Conservation (phyloP, 2,113 vertebrate genomes). For the Solea senegalensis region DNA sequence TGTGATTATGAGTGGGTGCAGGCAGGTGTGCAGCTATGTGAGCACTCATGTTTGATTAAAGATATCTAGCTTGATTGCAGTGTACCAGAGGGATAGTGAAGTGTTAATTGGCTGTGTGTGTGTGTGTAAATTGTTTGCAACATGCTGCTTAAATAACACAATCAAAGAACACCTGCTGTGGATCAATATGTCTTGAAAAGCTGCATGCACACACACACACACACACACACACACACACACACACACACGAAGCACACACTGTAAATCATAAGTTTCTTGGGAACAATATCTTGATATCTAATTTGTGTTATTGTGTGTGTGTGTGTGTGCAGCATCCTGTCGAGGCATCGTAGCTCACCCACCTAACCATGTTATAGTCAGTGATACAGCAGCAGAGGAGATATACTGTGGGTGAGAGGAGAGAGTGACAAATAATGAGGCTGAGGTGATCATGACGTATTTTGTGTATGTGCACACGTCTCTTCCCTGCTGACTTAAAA, state of each 20-base stretch:
- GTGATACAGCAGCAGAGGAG: constrained; percentile 4
- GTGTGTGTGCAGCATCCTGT: neutral
- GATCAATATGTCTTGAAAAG: constrained; percentile 47
- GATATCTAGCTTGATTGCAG: constrained; percentile 60
- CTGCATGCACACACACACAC: neutral
- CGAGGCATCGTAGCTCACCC: neutral
- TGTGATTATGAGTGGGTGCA: constrained; percentile 24
- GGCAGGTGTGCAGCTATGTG: constrained; percentile 58
- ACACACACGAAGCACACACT: neutral
- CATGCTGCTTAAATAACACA: constrained; percentile 52
- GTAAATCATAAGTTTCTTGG: constrained; percentile 14
- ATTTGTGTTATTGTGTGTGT: constrained; percentile 6
- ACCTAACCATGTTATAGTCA: constrained; percentile 3
- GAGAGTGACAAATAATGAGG: constrained; percentile 34
- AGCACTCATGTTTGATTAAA: constrained; percentile 67
- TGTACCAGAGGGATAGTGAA: constrained; percentile 57
- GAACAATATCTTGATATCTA: constrained; percentile 18
- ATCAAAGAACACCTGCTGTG: constrained; percentile 58
- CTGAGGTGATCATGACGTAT: constrained; percentile 24
- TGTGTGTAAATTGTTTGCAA: constrained; percentile 46
- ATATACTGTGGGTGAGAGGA: neutral
- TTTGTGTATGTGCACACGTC: constrained; percentile 33
- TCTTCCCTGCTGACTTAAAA: constrained; percentile 55
- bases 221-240: neutral
- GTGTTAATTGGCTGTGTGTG: constrained; percentile 64